Conservation (phyloP, 2,888 invertebrate genomes). For the Drosophila maculinotata region DNA sequence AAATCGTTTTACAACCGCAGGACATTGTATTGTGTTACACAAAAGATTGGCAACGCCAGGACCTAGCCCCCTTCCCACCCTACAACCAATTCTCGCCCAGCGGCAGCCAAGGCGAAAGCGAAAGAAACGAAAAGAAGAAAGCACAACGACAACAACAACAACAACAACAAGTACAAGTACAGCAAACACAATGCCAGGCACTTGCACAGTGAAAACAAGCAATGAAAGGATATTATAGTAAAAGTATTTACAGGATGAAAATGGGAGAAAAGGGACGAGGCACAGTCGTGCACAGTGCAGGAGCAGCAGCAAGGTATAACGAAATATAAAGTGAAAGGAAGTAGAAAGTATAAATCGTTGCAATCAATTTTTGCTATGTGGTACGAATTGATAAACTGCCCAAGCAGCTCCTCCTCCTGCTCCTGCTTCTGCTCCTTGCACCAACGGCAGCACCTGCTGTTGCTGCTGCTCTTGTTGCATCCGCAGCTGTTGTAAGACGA, state of each 20-base stretch:
- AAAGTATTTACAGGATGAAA: constrained; percentile 76
- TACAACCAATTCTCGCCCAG: too few relatives aligned
- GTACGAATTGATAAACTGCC: constrained; percentile 78
- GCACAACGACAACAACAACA: constrained; percentile 18
- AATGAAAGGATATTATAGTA: constrained; percentile 79
- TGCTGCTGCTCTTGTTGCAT: constrained; percentile 22
- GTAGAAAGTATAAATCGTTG: constrained; percentile 82
- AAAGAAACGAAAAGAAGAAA: constrained; percentile 40
- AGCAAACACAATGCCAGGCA: constrained; percentile 71
- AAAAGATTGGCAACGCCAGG: constrained; percentile 71
- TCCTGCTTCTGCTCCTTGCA: background rate
- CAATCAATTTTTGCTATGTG: constrained; percentile 82
- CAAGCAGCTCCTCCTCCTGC: constrained; percentile 33
- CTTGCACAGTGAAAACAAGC: constrained; percentile 78
- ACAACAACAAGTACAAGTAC: constrained; percentile 37
- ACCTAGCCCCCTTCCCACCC: constrained; percentile 12
- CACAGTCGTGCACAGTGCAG: too few relatives aligned
- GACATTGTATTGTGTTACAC: constrained; percentile 81
- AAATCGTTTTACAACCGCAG: constrained; percentile 82
- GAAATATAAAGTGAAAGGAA: constrained; percentile 80
- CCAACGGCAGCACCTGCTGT: background rate
- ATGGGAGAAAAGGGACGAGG: constrained; percentile 53
- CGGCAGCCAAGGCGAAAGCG: constrained; percentile 68
- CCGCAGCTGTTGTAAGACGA: constrained; percentile 50
- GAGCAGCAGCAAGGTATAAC: constrained; percentile 25